Base-by-base conservation (phyloP, 92 coral and sea anemone genomes). In the Parazoanthus darwini region DNA sequence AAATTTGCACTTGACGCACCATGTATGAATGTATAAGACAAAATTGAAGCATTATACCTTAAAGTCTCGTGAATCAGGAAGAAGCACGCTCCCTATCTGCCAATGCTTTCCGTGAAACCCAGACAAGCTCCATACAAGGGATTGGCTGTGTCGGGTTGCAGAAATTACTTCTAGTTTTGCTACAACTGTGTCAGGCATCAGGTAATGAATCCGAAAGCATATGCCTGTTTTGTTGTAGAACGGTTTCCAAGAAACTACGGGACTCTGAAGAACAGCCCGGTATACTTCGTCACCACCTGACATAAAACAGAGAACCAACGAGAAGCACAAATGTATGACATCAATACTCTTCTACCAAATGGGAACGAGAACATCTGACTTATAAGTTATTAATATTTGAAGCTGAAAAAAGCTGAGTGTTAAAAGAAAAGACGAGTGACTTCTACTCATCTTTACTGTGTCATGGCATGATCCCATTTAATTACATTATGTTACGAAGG, bases 51-150 rank as follows among this genome's bases (percentile, higher is more conserved):
- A 1, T 22, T 26, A 5, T 79, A 79, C 82, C 82, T 79, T 79
- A 33, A 79, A 54, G 25, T 79, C 66, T 7, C 50, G 23, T 50
- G 82, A 46, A 8, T 8, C 37, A 15, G 44, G 20, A 50, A 50
- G 4, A n/a, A 67, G 63, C 35, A 79, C 38, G 20, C 66, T 46
- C 26, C 65, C 82, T n/a, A 9, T 50, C 35, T 46, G 66, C 82
- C 82, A 79, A 4, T 33, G 6, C 10, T n/a, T 48, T 79, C 82
- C 82, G 5, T 79, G 82, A 79, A 79, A 79, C 39, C 82, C 68
- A 79, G 82, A 46, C 65, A 79, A 44, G 20, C 67, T 79, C 82
- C 82, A 79, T 0, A 51, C 11, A 3, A 79, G 39, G 38, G 67
- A 16, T 25, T 29, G 82, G 22, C 37, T 29, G n/a, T 29, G 82